Percentiles rank a stretch among this genome's conserved stretches.
Conservation (phyloP, 1,140 invertebrate genomes). For the Macrobrachium nipponense region DNA sequence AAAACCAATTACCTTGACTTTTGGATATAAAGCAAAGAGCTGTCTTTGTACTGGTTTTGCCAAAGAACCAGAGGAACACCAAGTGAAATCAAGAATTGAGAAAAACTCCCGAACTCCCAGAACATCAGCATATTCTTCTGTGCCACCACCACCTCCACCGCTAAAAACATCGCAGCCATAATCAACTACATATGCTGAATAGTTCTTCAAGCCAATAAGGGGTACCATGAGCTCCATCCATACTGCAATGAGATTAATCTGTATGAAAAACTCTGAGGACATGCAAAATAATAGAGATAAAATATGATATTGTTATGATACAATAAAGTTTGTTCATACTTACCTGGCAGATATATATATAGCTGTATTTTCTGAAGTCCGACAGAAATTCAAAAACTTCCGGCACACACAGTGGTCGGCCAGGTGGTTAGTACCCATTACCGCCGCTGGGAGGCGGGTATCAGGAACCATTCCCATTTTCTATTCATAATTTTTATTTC, state of each 20-base stretch:
- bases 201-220: conserved; percentile 54
- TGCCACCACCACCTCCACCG: conserved; percentile 33
- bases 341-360: too few relatives aligned
- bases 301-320: too few relatives aligned
- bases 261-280: neutral
- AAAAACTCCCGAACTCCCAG: conserved; percentile 48
- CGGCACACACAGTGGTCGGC: too few relatives aligned
- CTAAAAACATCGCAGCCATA: conserved; percentile 48
- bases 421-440: too few relatives aligned
- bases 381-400: too few relatives aligned
- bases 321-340: too few relatives aligned
- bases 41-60: conserved; percentile 46
- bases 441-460: too few relatives aligned
- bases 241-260: conserved; percentile 26
- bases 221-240: conserved; percentile 53
- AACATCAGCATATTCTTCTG: conserved; percentile 26
- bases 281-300: neutral
- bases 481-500: too few relatives aligned
- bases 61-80: conserved; percentile 38
- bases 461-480: too few relatives aligned
- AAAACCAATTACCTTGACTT: conserved; percentile 43
- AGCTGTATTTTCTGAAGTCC: too few relatives aligned
- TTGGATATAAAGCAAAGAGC: conserved; percentile 49
- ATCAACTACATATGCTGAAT: conserved; percentile 49
- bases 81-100: conserved; percentile 51